Evolutionary conservation across 2,797 vertebrate species (phyloP).

Genomic region (Arctocebus calabarensis): DNA sequence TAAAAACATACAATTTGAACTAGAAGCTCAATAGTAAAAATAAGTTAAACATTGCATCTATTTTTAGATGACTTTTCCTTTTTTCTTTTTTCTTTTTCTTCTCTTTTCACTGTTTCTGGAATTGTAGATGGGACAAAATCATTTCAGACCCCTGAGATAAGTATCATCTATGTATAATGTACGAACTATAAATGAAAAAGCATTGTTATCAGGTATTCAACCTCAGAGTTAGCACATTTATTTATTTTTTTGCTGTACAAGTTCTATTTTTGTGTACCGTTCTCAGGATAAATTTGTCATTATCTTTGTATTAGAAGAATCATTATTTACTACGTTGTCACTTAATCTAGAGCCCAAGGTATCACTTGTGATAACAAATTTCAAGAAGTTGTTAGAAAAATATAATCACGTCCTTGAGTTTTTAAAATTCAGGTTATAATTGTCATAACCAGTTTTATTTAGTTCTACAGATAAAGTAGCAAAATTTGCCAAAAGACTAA

Average conservation of each 20-base stretch:
- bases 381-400: constrained; percentile 55
- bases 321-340: constrained; percentile 57
- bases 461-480: constrained; percentile 58
- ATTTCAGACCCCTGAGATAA: background rate
- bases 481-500: constrained; percentile 69
- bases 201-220: background rate
- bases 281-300: constrained; percentile 25
- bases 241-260: background rate
- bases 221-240: background rate
- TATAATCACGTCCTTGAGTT: background rate
- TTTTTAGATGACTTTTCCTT: background rate
- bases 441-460: constrained; percentile 55
- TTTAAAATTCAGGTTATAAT: constrained; percentile 44
- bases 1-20: background rate
- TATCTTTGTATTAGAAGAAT: background rate
- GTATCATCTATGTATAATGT: background rate
- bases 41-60: background rate
- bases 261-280: constrained; percentile 27
- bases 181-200: background rate
- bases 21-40: background rate
- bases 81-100: background rate
- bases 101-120: background rate
- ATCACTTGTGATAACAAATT: constrained; percentile 44
- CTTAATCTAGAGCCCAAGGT: constrained; percentile 28
- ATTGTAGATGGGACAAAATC: background rate